These are phyloP conservation scores for Clostera curtula DNA, from an alignment of 2,888 invertebrate species.

Conservation along the genomic window DNA sequence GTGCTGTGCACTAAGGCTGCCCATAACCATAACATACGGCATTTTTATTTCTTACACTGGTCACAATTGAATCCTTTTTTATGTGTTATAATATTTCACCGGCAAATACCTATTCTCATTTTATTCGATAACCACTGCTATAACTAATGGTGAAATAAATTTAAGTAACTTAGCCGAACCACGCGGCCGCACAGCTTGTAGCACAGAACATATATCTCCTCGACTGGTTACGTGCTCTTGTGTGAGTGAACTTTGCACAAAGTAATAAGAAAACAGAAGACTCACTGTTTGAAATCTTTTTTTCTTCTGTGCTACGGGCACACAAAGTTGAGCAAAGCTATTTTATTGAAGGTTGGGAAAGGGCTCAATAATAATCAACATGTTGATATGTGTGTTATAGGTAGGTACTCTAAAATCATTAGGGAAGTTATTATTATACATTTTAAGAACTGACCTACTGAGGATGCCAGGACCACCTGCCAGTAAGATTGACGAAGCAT, in stretches of 20 bases:
- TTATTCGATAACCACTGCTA: constrained; percentile 21
- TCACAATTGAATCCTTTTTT: constrained; percentile 4
- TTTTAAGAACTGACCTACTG: too few relatives aligned
- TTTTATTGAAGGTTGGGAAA: too few relatives aligned
- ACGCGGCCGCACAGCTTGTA: constrained; percentile 29
- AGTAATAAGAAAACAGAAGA: too few relatives aligned
- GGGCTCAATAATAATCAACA: too few relatives aligned
- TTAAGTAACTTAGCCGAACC: constrained; percentile 22
- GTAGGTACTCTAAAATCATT: too few relatives aligned
- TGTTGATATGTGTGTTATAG: too few relatives aligned
- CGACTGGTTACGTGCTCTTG: constrained; percentile 42
- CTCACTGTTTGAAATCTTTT: too few relatives aligned
- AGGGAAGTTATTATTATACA: too few relatives aligned
- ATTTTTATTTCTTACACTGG: constrained; percentile 27
- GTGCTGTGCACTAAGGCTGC: constrained; percentile 58
- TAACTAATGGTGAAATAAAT: constrained; percentile 7
- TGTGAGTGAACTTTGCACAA: constrained; percentile 57
- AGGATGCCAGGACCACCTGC: too few relatives aligned
- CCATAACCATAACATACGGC: constrained; percentile 72
- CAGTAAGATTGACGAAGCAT: too few relatives aligned
- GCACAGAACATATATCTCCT: constrained; percentile 20
- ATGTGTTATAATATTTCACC: constrained; percentile 24
- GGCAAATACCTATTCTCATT: constrained; percentile 35
- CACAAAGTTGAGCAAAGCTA: too few relatives aligned
- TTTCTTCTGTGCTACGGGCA: too few relatives aligned